Evolutionary conservation across 2,797 vertebrate species (phyloP), one percentile per base, ranked within the genome.

Genomic region (Lepilemur ruficaudatus): DNA sequence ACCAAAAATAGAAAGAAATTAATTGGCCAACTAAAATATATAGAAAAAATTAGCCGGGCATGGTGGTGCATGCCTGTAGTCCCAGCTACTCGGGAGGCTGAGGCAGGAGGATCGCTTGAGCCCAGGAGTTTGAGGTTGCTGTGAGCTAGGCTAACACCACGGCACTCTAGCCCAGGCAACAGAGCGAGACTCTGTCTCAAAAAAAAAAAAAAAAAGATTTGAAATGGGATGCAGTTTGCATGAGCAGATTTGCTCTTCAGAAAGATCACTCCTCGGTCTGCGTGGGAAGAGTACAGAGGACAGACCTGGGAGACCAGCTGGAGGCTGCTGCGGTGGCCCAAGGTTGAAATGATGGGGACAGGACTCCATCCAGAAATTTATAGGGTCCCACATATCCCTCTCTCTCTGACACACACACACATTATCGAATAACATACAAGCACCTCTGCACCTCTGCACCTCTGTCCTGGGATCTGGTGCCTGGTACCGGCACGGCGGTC

Each of bases 381-480:
- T 18, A 52, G 38, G 48, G 2, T 2, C 73, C 23, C 70, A 41
- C 79, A 38, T 84, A 2, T n/a, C 41, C 32, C 32, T 20, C 17
- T 65, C 17, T 65, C 14, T 32, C 28, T 20, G 17, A 35, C 55
- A 9, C 30, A 50, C 20, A 22, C 2, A 52, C 52, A 22, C 52
- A 2, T 65, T 30, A 46, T 35, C 30, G 38, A 73, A 20, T 12
- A 67, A 32, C 67, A 50, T 28, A 35, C 10, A 52, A 43, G 30
- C 18, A 41, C 0, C 1, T n/a, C 25, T 57, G 18, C 14, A 35
- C 2, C 1, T n/a, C 25, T 52, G 18, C 18, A 41, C 1, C 1
- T n/a, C 13, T 67, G 69, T 80, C 83, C 23, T 14, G 43, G 61
- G 8, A 57, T 35, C 43, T 48, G 55, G 80, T 25, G 3, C 5